Evolutionary conservation across 2,797 vertebrate genomes (phyloP).

Genomic region (Orestias chungarensis): DNA sequence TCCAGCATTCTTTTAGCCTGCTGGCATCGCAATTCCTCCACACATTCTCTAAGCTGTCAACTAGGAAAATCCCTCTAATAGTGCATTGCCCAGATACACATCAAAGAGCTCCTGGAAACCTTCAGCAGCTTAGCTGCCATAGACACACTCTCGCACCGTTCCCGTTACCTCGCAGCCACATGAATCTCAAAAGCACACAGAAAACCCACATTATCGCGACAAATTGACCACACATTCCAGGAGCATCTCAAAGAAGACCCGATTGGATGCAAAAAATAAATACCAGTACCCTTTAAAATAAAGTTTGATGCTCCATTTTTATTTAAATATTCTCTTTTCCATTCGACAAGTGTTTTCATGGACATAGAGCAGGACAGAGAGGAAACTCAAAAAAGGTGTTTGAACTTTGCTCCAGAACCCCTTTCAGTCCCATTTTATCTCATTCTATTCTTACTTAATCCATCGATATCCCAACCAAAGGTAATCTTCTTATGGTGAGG

Average conservation of each 20-base stretch:
- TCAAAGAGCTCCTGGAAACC: slow-evolving; percentile 92
- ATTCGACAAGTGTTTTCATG: slow-evolving; percentile 44
- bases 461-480: slow-evolving; percentile 81
- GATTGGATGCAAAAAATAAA: not conserved
- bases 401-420: slow-evolving; percentile 75
- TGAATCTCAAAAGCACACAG: slow-evolving; percentile 34
- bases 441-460: slow-evolving; percentile 84
- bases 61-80: slow-evolving; percentile 91
- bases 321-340: slow-evolving; percentile 16
- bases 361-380: slow-evolving; percentile 34
- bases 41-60: slow-evolving; percentile 88
- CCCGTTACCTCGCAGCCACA: slow-evolving; percentile 51
- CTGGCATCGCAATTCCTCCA: slow-evolving; percentile 85
- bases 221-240: slow-evolving; percentile 60
- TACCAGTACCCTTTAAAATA: not conserved
- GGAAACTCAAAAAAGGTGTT: slow-evolving; percentile 75
- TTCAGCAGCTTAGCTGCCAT: slow-evolving; percentile 85
- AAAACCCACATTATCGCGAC: slow-evolving; percentile 27
- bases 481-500: slow-evolving; percentile 84
- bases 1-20: slow-evolving; percentile 89
- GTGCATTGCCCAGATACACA: slow-evolving; percentile 89
- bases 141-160: slow-evolving; percentile 65
- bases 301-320: slow-evolving; percentile 18
- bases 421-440: slow-evolving; percentile 78
- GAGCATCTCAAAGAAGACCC: slow-evolving; percentile 11